Percentiles rank a stretch among this genome's conserved stretches.
Conservation (phyloP, 1,140 invertebrate genomes). For the Procambarus clarkii region DNA sequence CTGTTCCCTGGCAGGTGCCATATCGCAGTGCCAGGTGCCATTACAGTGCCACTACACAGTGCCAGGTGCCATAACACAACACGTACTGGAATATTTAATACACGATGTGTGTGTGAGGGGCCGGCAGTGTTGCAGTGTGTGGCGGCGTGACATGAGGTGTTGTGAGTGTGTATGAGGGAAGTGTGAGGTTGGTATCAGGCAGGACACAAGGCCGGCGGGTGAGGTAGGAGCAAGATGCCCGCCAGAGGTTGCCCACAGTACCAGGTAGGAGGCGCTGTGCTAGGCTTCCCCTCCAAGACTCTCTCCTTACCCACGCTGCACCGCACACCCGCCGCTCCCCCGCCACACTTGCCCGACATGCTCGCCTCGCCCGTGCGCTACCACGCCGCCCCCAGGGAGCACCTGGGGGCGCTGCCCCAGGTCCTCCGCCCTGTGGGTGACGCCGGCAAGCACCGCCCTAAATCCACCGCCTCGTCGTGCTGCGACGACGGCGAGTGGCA, state of each 20-base stretch:
- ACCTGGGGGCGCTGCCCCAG: slow-evolving; percentile 13
- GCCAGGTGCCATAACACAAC: too few species aligned
- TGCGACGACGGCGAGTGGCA: slow-evolving; percentile 42
- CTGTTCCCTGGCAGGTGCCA: not conserved
- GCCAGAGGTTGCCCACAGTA: slow-evolving; percentile 15
- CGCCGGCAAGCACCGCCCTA: not conserved
- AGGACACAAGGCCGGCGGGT: not conserved
- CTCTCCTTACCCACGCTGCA: slow-evolving; percentile 18
- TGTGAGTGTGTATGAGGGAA: not conserved
- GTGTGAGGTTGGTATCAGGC: not conserved
- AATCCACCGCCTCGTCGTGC: not conserved
- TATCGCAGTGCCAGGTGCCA: not conserved
- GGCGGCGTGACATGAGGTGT: not conserved
- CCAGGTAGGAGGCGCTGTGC: slow-evolving; percentile 20
- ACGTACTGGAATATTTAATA: not conserved
- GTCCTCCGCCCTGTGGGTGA: not conserved
- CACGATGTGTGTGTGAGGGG: too few species aligned
- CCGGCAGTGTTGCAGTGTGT: not conserved
- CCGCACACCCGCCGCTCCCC: not conserved
- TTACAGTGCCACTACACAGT: too few species aligned
- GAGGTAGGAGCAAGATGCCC: slow-evolving; percentile 11
- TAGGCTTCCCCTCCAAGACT: slow-evolving; percentile 14
- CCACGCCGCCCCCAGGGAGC: slow-evolving; percentile 21
- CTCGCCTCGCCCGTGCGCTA: not conserved
- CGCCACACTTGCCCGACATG: not conserved